A percentile compares a stretch with the other conserved stretches of the same genome.
These are phyloP conservation scores for Gnathonemus longibarbis DNA, from an alignment of 2,113 vertebrate species.

Conservation along the genomic window DNA sequence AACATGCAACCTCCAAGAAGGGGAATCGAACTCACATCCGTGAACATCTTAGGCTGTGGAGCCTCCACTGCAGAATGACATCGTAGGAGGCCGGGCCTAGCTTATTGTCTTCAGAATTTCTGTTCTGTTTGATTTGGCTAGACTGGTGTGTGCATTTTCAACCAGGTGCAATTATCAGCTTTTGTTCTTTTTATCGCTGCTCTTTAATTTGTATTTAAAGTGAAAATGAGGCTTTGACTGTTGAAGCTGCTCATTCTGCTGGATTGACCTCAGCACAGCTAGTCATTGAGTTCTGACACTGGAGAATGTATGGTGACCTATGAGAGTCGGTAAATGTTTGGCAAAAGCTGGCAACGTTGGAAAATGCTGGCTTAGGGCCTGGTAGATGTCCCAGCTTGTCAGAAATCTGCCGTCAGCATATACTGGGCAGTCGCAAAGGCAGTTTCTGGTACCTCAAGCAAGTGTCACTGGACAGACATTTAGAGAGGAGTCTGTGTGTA, in stretches of 20 bases:
- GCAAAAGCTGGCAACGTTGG: background rate
- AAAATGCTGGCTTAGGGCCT: background rate
- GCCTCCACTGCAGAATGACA: background rate
- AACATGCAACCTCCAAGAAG: background rate
- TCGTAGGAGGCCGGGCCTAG: background rate
- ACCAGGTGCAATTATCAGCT: background rate
- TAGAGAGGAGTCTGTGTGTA: background rate
- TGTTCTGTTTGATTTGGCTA: background rate
- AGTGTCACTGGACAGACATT: background rate
- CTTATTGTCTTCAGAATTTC: background rate
- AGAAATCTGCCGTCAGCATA: background rate
- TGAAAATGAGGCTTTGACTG: background rate
- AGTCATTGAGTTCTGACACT: background rate
- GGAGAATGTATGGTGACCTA: background rate
- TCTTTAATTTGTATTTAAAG: background rate
- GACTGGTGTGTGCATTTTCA: background rate
- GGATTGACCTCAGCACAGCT: background rate
- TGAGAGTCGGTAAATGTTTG: background rate
- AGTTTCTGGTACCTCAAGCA: background rate
- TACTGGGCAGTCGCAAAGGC: background rate
- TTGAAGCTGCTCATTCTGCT: background rate
- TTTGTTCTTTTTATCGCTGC: background rate
- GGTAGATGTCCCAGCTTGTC: background rate
- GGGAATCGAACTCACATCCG: background rate
- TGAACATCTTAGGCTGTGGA: background rate